Evolutionary conservation across 2,113 vertebrate species (phyloP), one percentile per base, ranked within the genome.

Genomic region (Recurvirostra avosetta): DNA sequence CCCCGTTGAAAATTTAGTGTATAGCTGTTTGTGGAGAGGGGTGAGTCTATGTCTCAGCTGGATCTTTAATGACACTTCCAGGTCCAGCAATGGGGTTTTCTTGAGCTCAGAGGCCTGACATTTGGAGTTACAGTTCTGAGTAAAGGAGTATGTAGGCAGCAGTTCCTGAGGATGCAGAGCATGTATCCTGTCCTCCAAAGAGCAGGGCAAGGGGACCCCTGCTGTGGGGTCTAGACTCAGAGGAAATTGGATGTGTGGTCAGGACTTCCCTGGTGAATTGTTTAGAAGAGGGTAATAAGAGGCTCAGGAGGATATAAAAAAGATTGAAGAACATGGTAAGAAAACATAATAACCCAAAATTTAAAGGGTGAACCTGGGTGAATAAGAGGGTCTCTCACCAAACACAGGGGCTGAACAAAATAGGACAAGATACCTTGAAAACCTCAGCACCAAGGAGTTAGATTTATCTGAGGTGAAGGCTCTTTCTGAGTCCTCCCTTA

Each of bases 361-460:
- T 26, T 72, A 67, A 88, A 49, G 29, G 10, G 26, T 30, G 22
- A 77, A 36, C 17, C 17, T 63, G 17, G 4, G 17, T 40, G 15
- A 75, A 5, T 55, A 82, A 55, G 25, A 72, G 17, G 7, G 6
- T 8, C 26, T 79, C 74, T 74, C 61, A 78, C 6, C 47, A 85
- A 71, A 84, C 20, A 55, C 23, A 47, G 32, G 4, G 34, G 38
- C 5, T 32, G 10, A 71, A 61, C 2, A 53, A 52, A 88, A 21
- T 5, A 56, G 38, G 23, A 83, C 38, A 83, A 53, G 11, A 56
- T 17, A 63, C 12, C 21, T 66, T 45, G 32, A 82, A 90, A 90
- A 88, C 9, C 10, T 86, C 0, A 0, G 16, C 23, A 52, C 16
- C 55, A 36, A 14, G n/a, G 36, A 72, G 2, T 6, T 59, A 59